Conservation (phyloP, 2,888 invertebrate species). For the Oxyteleia sp. region DNA sequence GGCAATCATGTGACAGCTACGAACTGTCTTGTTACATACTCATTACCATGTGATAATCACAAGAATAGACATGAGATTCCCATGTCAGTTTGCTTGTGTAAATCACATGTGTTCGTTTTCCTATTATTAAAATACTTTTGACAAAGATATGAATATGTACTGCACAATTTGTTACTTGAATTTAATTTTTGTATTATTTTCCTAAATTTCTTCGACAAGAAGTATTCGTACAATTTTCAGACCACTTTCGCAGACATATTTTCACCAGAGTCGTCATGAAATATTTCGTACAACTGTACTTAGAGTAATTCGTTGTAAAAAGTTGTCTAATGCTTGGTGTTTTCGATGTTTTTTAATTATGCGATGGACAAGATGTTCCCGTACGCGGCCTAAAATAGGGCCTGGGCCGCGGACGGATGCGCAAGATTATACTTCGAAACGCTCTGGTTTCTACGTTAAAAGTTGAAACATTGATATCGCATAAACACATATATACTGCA, state of each 20-base stretch:
- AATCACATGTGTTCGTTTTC: too few relatives aligned
- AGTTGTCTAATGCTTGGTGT: constrained; percentile 13
- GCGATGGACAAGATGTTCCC: constrained; percentile 8
- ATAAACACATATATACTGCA: constrained; percentile 20
- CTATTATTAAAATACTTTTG: too few relatives aligned
- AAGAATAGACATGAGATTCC: too few relatives aligned
- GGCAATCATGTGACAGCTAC: too few relatives aligned
- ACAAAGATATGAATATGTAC: too few relatives aligned
- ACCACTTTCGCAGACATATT: background rate
- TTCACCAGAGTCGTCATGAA: background rate
- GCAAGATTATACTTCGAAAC: constrained; percentile 10
- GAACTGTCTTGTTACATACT: too few relatives aligned
- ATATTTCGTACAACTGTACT: constrained; percentile 39
- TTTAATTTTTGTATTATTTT: too few relatives aligned
- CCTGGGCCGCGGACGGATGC: constrained; percentile 80
- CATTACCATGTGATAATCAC: too few relatives aligned
- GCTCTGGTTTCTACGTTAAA: constrained; percentile 14
- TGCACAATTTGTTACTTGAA: too few relatives aligned
- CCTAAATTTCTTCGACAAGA: too few relatives aligned
- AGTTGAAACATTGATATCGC: constrained; percentile 10
- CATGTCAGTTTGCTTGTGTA: too few relatives aligned
- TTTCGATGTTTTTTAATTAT: constrained; percentile 43
- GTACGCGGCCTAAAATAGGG: constrained; percentile 84
- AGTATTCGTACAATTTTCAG: too few relatives aligned
- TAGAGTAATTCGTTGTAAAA: constrained; percentile 50